These are phyloP conservation scores for Eilema sororculum DNA, from an alignment of 2,888 invertebrate species.

Conservation along the genomic window DNA sequence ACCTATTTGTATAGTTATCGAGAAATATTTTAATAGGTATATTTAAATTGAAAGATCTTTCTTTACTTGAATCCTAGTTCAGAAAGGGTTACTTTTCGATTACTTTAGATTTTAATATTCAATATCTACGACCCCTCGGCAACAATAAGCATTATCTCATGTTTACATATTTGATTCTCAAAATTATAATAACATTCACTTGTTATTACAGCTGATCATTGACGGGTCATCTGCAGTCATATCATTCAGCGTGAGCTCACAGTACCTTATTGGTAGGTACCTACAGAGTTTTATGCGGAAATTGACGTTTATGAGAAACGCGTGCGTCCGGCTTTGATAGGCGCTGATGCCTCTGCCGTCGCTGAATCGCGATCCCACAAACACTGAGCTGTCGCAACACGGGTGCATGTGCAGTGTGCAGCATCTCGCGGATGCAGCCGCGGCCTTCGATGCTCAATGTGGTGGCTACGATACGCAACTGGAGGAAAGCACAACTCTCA, in stretches of 20 bases:
- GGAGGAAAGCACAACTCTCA: slow-evolving; percentile 77
- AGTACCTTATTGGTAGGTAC: slow-evolving; percentile 41
- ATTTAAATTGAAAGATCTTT: background rate
- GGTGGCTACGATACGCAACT: slow-evolving; percentile 64
- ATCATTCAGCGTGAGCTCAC: slow-evolving; percentile 32
- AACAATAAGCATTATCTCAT: slow-evolving; percentile 3
- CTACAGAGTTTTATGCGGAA: slow-evolving; percentile 49
- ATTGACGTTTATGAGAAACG: slow-evolving; percentile 23
- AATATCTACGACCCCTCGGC: background rate
- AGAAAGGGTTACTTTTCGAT: background rate
- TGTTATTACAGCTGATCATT: slow-evolving; percentile 32
- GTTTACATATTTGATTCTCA: slow-evolving; percentile 7
- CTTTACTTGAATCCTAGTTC: background rate
- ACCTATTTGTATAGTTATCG: background rate
- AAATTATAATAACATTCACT: slow-evolving; percentile 27
- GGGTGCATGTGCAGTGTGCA: slow-evolving; percentile 63
- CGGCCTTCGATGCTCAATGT: slow-evolving; percentile 56
- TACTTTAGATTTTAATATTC: background rate
- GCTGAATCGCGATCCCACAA: slow-evolving; percentile 29
- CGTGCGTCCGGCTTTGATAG: slow-evolving; percentile 23
- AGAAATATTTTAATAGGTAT: background rate
- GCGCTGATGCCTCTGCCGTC: slow-evolving; percentile 17
- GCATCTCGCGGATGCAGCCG: slow-evolving; percentile 73
- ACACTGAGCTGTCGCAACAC: slow-evolving; percentile 39
- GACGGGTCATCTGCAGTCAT: slow-evolving; percentile 33